Evolutionary conservation across 2,797 vertebrate genomes (phyloP).

Genomic region (Rhodeus uyekii): DNA sequence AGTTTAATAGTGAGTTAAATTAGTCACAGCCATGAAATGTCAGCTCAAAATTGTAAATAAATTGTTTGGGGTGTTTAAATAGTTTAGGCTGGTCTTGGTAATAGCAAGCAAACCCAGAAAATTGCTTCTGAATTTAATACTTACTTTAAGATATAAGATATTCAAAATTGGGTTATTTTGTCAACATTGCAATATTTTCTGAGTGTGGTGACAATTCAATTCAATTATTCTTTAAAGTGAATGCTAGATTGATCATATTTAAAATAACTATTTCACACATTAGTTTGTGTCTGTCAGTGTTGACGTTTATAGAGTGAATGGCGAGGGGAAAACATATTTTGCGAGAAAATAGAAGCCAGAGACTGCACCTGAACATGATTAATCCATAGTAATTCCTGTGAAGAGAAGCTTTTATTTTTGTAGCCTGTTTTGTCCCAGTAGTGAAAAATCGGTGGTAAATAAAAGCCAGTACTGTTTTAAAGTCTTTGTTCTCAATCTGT

Average conservation of each 20-base stretch:
- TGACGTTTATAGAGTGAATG: not conserved
- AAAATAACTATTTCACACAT: not conserved
- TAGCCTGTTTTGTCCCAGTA: not conserved
- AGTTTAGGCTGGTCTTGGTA: not conserved
- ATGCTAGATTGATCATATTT: not conserved
- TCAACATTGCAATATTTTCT: not conserved
- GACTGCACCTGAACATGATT: not conserved
- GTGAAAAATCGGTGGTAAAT: not conserved
- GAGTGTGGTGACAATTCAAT: not conserved
- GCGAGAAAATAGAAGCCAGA: not conserved
- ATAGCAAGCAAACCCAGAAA: not conserved
- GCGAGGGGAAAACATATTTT: not conserved
- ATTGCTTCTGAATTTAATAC: not conserved
- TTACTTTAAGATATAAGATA: no score
- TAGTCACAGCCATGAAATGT: not conserved
- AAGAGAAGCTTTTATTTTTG: not conserved
- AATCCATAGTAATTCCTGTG: not conserved
- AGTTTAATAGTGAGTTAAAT: not conserved
- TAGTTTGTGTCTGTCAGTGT: not conserved
- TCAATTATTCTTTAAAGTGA: not conserved
- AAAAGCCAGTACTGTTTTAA: not conserved
- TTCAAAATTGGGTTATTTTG: no score
- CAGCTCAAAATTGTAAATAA: not conserved
- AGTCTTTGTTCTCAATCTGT: not conserved
- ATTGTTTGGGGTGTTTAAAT: not conserved